Percentiles rank a stretch among this genome's conserved stretches.
Evolutionary conservation across 2,113 vertebrate species (phyloP).

Genomic region (Actenoides hombroni): DNA sequence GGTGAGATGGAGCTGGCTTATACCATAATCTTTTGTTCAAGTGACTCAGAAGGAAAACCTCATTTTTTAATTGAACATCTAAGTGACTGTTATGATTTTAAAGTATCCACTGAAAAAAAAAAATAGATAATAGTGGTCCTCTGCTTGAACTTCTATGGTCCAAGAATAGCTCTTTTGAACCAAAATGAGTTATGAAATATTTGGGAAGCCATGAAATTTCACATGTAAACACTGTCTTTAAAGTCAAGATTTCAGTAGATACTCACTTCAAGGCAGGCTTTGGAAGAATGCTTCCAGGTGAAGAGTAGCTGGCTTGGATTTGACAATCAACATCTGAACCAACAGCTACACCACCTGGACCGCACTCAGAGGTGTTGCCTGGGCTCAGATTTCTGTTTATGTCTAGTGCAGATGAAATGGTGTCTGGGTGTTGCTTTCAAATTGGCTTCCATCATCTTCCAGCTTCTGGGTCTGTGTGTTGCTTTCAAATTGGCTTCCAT

Average conservation of each 20-base stretch:
- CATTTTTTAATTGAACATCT: neutral
- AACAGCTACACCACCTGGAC: neutral
- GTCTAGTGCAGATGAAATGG: too few relatives aligned
- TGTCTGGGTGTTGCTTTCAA: too few relatives aligned
- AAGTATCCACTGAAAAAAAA: neutral
- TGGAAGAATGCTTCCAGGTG: neutral
- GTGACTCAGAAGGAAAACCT: neutral
- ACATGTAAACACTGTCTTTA: neutral
- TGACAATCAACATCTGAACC: neutral
- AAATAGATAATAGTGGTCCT: neutral
- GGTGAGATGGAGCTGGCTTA: rapidly evolving
- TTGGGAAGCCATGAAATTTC: neutral
- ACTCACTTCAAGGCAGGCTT: neutral
- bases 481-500: neutral
- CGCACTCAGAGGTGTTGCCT: neutral
- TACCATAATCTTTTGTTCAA: neutral
- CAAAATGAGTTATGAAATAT: neutral
- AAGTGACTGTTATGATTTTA: neutral
- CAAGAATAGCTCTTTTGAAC: neutral
- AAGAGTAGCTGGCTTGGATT: neutral
- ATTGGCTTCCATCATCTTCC: neutral
- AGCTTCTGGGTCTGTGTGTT: neutral
- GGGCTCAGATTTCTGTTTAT: neutral
- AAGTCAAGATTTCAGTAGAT: neutral
- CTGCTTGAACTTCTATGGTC: neutral